Evolutionary conservation across 1,140 invertebrate species (phyloP), one percentile per base, ranked within the genome.

Genomic region (Heliconius himera): DNA sequence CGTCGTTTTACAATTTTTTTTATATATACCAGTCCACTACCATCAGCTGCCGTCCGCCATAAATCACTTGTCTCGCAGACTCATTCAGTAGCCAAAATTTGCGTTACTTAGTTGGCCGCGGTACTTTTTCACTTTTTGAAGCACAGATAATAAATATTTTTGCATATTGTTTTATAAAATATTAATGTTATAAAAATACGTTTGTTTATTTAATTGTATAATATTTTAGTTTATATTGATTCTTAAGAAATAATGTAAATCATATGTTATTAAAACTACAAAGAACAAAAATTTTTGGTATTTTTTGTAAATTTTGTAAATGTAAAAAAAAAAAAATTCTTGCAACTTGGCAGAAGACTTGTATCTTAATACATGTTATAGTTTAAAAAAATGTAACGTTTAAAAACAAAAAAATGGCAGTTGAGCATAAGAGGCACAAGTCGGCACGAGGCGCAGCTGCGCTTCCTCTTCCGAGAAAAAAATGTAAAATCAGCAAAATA

Each of bases 391-490:
- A 81, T 81, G 82, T 83, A 81, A 79, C 82, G 79, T 83, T 66
- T 71, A 73, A 80, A 79, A 73, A 81, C 73, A 83, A 83, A 89
- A 89, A 89, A 88, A 82, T 84, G 85, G 79, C 85, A 87, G 88
- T 90, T 87, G 87, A 85, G 87, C 86, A 78, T 88, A 90, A 81
- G 85, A 81, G 75, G 87, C 85, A 81, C 87, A 86, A 85, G 87
- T 84, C 85, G 91, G 87, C 91, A 90, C 91, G 89, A 88, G 90
- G 76, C 89, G 90, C 91, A 93, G 91, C 92, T 94, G 90, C 86
- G 89, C 85, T 94, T 94, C 92, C 92, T 93, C 89, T 94, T 94
- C 91, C 91, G 88, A 93, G 80, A 84, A 87, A 85, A 89, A 91
- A 89, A 89, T 51, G 74, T 71, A 86, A 88, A 86, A 88, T 87